Evolutionary conservation across 2,113 vertebrate species (phyloP), one percentile per base, ranked within the genome.

Genomic region (Heterotis niloticus): DNA sequence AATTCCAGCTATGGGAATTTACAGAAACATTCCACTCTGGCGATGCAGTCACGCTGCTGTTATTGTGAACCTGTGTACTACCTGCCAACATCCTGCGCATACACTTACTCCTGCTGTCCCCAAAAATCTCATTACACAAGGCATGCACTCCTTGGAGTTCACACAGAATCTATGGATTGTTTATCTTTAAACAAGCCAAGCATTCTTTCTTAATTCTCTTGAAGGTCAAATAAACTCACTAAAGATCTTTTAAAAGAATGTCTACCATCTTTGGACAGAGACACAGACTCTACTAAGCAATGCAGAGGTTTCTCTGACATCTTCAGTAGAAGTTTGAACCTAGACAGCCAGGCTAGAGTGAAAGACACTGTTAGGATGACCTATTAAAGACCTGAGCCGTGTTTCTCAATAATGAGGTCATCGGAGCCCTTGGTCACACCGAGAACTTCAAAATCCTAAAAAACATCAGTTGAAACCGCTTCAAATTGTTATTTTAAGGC

Each of bases 51-150:
- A 5, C 11, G 51, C 10, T 5, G 26, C 69, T 29, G 59, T 70
- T 78, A 59, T 78, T 9, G 44, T 66, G 28, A 54, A 60, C 24
- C 26, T 26, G 54, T 59, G n/a, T 44, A 44, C 7, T 44, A 4
- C 7, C 34, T 44, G 7, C 34, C 34, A 44, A 64, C 74, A 60
- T 78, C 28, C 10, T 34, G 24, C 60, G 23, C 14, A 24, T 60
- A 44, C 54, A n/a, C 18, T n/a, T 17, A 29, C 20, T 78, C 54
- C 56, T 51, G 20, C 62, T 70, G 76, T 68, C 76, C 23, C 10
- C 3, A 77, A 67, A 64, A 77, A 66, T 67, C 11, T 78, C 56
- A 78, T 71, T 71, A 62, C 56, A 62, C 34, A n/a, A 78, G 65
- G 17, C 52, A 10, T n/a, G 56, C 26, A 29, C 54, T 71, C 77